Evolutionary conservation across 1,140 invertebrate species (phyloP), one percentile per base, ranked within the genome.

Genomic region (Conopomorpha cramerella): DNA sequence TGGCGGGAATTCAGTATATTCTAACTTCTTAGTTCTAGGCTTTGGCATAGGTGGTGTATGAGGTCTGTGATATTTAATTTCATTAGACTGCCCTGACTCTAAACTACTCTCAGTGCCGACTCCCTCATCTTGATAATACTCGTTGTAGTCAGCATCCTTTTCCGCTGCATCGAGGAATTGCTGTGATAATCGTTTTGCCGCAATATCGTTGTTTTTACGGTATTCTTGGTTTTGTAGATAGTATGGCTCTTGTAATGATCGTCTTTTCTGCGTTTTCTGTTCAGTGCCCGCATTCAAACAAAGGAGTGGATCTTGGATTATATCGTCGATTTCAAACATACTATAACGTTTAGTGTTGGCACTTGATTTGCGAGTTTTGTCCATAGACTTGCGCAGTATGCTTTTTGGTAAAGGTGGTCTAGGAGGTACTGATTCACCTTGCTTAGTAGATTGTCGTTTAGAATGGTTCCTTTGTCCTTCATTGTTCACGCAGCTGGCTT

Each of bases 271-370:
- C 23, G 78, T 62, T 55, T 85, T 84, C 28, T 78, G 67, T 55
- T 71, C 63, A 8, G 68, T 59, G 36, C 72, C 68, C 40, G 77
- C 66, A n/a, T 80, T 80, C 25, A 74, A 63, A 28, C 68, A 71
- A 29, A 77, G 52, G 31, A 79, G 55, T 13, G 64, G 63, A 51
- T 77, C 70, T 58, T 77, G 64, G 31, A 76, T 57, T 27, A 72
- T 81, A 33, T 84, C 81, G 25, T 84, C 79, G 60, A 88, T 84
- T 65, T 91, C 90, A 54, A 90, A 88, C 87, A 91, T 90, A 40
- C 88, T 91, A 51, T 87, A 90, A 19, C 89, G 78, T 66, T 91
- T 90, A 16, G 68, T 79, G 13, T 81, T 78, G 3, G 79, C 49
- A 25, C 59, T 70, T 34, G 77, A 81, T 49, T 82, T 85, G 19